Conservation (phyloP, 2,113 vertebrate genomes). For the Notechis scutatus region DNA sequence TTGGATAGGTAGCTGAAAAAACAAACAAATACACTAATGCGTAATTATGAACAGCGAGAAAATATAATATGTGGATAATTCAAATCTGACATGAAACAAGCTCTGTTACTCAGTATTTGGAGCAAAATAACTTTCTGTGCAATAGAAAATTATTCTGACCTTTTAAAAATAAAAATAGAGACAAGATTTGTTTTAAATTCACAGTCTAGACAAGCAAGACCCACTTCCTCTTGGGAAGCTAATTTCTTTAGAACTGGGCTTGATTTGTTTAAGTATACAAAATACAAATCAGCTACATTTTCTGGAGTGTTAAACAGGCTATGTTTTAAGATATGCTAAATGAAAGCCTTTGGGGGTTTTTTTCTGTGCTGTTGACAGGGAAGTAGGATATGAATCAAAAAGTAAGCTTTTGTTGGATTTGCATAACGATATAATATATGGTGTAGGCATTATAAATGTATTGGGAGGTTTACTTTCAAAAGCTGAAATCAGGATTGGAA, state of each 20-base stretch:
- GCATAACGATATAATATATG: background rate
- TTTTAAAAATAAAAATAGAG: constrained; percentile 52
- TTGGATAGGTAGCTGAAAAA: constrained; percentile 22
- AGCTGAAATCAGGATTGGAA: background rate
- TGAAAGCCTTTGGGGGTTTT: background rate
- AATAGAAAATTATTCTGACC: constrained; percentile 50
- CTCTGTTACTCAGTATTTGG: constrained; percentile 28
- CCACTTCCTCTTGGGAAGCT: constrained; percentile 32
- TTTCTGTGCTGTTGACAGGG: background rate
- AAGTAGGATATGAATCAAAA: background rate
- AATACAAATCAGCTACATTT: background rate
- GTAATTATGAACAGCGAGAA: constrained; percentile 51
- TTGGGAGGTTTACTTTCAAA: background rate
- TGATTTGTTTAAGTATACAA: constrained; percentile 18
- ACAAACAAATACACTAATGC: constrained; percentile 25
- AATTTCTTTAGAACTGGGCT: constrained; percentile 34
- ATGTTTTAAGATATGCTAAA: background rate
- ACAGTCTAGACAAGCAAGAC: constrained; percentile 57
- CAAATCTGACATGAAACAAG: constrained; percentile 29
- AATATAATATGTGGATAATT: constrained; percentile 25
- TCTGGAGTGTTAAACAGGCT: background rate
- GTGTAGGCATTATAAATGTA: background rate
- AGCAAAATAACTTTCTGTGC: constrained; percentile 49
- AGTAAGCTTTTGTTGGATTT: background rate
- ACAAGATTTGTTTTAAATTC: constrained; percentile 44